Base-by-base conservation (phyloP, 30 jellyfish, hydroid and myxozoan genomes). In the Mastigias papua region DNA sequence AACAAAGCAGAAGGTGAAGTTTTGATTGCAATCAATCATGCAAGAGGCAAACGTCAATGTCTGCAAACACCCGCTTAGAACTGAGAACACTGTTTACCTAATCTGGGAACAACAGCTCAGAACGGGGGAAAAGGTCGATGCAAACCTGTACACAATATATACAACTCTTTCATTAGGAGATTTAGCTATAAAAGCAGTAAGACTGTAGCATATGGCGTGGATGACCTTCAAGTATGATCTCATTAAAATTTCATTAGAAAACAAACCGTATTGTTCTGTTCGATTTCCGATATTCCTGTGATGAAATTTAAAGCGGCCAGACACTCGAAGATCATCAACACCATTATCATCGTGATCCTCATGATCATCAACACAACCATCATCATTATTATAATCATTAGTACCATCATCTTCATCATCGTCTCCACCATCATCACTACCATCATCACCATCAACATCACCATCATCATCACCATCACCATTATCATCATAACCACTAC, bases 171-270 rank as follows among this genome's bases (percentile, higher is more conserved):
- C 29, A 58, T 8, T 58, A 8, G 25, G 74, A 13, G 20, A 26
- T 26, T 63, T 7, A 27, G 20, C 23, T 27, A 63, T 20, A 23
- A 2, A n/a, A 63, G 42, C 30, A 6, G 27, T 19, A 63, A 20
- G 26, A 63, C 46, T 2, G 15, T 63, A 25, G 46, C 37, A 63
- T 25, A 17, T 63, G 74, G 42, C 37, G 42, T 17, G 7, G 30
- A 20, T 57, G 30, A 57, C 27, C 27, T 63, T 25, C 8, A 63
- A 63, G 74, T 25, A 7, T 15, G 0, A 27, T 63, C 74, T 25
- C 74, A 63, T 63, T 63, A 63, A 63, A 63, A 4, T 63, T 63
- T 63, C 42, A 63, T 63, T 63, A 63, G 15, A 63, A 6, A 27
- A 9, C 19, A 63, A 63, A 7, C 35, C 37, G 4, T 63, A 63